phyloP scores from a whole-genome alignment of 2,113 vertebrate genomes.

The Condylura cristata region DNA sequence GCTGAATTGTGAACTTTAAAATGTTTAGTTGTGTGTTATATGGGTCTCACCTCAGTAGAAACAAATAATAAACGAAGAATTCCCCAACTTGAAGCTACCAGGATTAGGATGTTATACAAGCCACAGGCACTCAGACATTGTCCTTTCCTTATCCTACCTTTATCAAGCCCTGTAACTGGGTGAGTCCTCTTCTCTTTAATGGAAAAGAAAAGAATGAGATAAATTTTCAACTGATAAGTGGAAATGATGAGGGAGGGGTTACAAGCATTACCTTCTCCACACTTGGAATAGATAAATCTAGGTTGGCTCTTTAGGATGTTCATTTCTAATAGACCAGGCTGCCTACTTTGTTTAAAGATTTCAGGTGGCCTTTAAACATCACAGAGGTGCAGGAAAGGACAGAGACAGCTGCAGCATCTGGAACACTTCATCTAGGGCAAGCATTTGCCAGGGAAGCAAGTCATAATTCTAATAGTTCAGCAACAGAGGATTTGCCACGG shows the following conservation, averaged over 20 bases:
- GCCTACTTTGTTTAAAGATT: neutral
- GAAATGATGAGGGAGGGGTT: neutral
- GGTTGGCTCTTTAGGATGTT: neutral
- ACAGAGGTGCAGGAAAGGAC: neutral
- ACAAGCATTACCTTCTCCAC: neutral
- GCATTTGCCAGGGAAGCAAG: slow-evolving; percentile 27
- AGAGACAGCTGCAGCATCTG: neutral
- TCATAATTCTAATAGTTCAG: slow-evolving; percentile 57
- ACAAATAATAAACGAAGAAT: neutral
- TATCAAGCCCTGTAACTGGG: neutral
- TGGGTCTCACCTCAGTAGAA: neutral
- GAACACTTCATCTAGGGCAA: slow-evolving; percentile 6
- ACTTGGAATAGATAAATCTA: neutral
- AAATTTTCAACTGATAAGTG: neutral
- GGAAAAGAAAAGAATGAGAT: neutral
- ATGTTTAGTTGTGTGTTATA: neutral
- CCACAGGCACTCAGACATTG: neutral
- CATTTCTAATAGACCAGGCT: neutral
- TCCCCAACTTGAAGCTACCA: neutral
- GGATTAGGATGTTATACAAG: neutral
- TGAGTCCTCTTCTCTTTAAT: neutral
- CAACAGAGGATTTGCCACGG: slow-evolving; percentile 58
- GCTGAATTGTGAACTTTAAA: neutral
- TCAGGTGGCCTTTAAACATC: neutral
- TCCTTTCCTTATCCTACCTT: neutral